Evolutionary conservation across 2,888 invertebrate species (phyloP).

Genomic region (Sinotaia quadrata): DNA sequence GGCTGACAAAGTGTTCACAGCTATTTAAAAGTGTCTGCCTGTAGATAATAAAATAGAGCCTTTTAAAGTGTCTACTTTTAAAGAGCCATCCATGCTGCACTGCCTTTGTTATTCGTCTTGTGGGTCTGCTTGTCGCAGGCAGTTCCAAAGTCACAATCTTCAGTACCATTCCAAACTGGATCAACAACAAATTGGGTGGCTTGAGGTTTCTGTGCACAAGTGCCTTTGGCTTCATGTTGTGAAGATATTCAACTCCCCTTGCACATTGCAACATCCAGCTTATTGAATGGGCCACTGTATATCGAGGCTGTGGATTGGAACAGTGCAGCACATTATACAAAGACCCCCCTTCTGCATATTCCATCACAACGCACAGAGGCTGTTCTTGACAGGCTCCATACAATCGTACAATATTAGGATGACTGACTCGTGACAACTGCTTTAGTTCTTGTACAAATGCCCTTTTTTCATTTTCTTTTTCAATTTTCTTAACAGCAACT

Average conservation of each 20-base stretch:
- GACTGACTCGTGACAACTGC: constrained; percentile 90
- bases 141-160: constrained; percentile 99
- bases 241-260: constrained; percentile 94
- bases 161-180: constrained; percentile 86
- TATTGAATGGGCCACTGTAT: constrained; percentile 93
- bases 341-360: constrained; percentile 98
- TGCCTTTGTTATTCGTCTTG: constrained; percentile 80
- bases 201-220: constrained; percentile 86
- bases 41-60: no score
- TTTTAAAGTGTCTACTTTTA: no score
- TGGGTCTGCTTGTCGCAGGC: constrained; percentile 94
- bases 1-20: no score
- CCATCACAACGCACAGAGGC: constrained; percentile 89
- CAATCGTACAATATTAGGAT: constrained; percentile 93
- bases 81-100: constrained; percentile 99
- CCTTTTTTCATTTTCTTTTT: constrained; percentile 89
- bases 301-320: constrained; percentile 79
- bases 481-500: constrained; percentile 95
- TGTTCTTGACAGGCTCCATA: constrained; percentile 87
- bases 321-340: constrained; percentile 93
- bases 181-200: constrained; percentile 81
- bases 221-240: constrained; percentile 94
- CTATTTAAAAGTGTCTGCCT: no score
- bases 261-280: constrained; percentile 97
- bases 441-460: constrained; percentile 87